Conservation (phyloP, 2,888 invertebrate genomes). For the Lasioglossum vierecki region DNA sequence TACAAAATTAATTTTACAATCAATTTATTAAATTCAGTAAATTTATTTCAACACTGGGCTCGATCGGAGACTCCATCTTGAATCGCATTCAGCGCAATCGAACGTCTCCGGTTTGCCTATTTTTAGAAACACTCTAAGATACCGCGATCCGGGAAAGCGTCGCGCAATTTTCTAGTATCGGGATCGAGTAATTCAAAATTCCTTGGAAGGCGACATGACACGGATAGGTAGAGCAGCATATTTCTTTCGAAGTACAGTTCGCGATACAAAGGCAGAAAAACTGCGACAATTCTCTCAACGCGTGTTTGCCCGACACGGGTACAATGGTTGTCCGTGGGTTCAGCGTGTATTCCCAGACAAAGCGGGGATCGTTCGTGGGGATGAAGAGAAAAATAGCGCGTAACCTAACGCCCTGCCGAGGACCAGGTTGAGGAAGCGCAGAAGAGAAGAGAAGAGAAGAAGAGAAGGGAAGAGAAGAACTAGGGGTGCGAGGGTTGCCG, state of each 20-base stretch:
- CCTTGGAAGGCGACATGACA: too few relatives aligned
- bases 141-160: slow-evolving; percentile 8
- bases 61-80: slow-evolving; percentile 41
- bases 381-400: slow-evolving; percentile 53
- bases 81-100: slow-evolving; percentile 39
- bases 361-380: slow-evolving; percentile 28
- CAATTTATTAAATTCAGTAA: neutral
- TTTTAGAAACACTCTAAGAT: slow-evolving; percentile 44
- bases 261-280: slow-evolving; percentile 17
- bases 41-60: neutral
- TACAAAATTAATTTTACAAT: neutral
- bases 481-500: slow-evolving; percentile 15
- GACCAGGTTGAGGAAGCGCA: slow-evolving; percentile 60
- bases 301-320: neutral
- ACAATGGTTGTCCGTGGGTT: slow-evolving; percentile 23
- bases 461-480: slow-evolving; percentile 32
- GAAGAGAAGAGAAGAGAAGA: slow-evolving; percentile 21
- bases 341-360: slow-evolving; percentile 32
- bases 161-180: slow-evolving; percentile 15
- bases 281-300: slow-evolving; percentile 33
- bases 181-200: neutral
- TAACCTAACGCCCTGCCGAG: slow-evolving; percentile 62
- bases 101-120: slow-evolving; percentile 43
- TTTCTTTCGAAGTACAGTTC: neutral
- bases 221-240: neutral